A percentile compares a stretch with the other conserved stretches of the same genome.
Conservation (phyloP, 2,888 invertebrate species). For the Phrixothrix hirtus region DNA sequence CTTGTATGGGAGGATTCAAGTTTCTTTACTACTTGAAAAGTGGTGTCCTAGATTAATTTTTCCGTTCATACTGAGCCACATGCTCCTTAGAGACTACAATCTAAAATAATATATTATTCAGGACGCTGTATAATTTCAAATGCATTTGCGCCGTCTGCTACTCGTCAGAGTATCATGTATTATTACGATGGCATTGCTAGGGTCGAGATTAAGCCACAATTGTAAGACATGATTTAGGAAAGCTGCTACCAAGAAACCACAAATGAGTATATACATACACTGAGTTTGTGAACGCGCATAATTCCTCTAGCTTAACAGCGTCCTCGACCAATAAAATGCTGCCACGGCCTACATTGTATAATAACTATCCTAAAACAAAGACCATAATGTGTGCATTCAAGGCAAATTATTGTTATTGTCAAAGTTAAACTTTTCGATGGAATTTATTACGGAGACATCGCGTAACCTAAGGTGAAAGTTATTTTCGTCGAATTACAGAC, state of each 20-base stretch:
- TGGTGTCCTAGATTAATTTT: too few species aligned
- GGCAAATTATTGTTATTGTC: constrained; percentile 42
- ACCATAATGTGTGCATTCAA: constrained; percentile 36
- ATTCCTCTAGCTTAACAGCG: constrained; percentile 39
- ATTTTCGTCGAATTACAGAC: neutral
- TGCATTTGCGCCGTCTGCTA: constrained; percentile 7
- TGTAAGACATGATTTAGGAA: constrained; percentile 28
- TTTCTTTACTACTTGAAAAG: too few species aligned
- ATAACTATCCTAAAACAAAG: constrained; percentile 40
- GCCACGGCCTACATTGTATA: constrained; percentile 34
- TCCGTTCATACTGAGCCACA: too few species aligned
- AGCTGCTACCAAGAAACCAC: constrained; percentile 29
- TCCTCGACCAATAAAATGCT: constrained; percentile 39
- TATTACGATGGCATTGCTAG: constrained; percentile 16
- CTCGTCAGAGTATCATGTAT: constrained; percentile 10
- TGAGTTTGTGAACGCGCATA: constrained; percentile 40
- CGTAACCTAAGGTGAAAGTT: neutral
- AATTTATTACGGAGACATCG: neutral
- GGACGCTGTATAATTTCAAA: constrained; percentile 3
- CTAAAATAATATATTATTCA: constrained; percentile 5
- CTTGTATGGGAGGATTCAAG: too few species aligned
- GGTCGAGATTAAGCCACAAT: constrained; percentile 27
- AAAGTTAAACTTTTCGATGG: constrained; percentile 33
- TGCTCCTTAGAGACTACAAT: too few species aligned
- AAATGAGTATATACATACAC: constrained; percentile 37